Conservation (phyloP, 2,113 vertebrate genomes). For the Vulpes ferrilata region DNA sequence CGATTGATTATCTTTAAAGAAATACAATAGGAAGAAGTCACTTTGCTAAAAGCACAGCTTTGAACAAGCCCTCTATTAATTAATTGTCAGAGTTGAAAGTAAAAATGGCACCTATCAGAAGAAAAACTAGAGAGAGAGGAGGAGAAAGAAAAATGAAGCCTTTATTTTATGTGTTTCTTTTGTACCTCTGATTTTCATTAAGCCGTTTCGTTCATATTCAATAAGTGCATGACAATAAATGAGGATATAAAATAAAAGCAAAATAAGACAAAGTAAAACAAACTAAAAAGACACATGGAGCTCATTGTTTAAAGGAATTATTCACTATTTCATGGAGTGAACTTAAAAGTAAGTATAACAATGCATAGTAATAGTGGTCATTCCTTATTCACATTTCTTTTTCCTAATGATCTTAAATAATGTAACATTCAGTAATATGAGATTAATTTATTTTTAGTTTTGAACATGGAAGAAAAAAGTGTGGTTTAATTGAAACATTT, state of each 20-base stretch:
- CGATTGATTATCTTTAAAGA: constrained; percentile 87
- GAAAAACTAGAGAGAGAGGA: constrained; percentile 22
- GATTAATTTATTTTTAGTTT: constrained; percentile 60
- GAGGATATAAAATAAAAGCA: neutral
- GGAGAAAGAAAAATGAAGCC: neutral
- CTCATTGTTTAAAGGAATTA: neutral
- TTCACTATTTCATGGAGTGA: neutral
- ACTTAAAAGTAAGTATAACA: neutral
- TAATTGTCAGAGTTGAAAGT: constrained; percentile 86
- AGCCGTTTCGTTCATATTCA: neutral
- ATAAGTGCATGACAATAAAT: neutral
- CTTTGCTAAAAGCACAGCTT: constrained; percentile 78
- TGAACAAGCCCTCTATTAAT: constrained; percentile 87
- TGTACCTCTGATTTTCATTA: neutral
- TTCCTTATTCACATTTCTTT: neutral
- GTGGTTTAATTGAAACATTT: constrained; percentile 38
- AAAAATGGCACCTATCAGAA: constrained; percentile 74
- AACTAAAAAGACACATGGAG: neutral
- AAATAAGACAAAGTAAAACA: neutral
- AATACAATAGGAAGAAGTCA: constrained; percentile 84
- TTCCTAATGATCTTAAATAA: constrained; percentile 49
- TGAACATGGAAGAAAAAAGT: neutral
- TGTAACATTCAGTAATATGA: neutral
- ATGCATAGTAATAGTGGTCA: neutral
- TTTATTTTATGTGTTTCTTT: neutral